These are phyloP conservation scores for Leucopsar rothschildi DNA, from an alignment of 2,113 vertebrate genomes.

Conservation along the genomic window DNA sequence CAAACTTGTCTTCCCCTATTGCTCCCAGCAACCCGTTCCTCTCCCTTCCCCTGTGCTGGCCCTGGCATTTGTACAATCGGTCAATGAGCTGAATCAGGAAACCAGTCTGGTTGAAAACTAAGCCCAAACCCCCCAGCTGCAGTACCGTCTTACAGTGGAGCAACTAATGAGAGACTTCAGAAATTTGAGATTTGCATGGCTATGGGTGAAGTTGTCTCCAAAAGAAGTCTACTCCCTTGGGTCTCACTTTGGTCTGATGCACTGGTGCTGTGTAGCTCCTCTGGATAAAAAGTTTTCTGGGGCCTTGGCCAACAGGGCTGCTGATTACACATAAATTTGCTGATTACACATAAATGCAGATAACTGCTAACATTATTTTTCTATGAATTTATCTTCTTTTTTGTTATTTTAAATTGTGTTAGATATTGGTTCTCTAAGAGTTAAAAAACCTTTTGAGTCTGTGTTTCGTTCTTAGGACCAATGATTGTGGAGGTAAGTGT, in stretches of 20 bases:
- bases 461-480: not conserved
- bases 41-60: not conserved
- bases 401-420: not conserved
- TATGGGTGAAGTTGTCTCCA: not conserved
- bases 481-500: not conserved
- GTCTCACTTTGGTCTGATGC: not conserved
- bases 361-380: not conserved
- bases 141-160: not conserved
- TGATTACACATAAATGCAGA: not conserved
- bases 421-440: not conserved
- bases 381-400: not conserved
- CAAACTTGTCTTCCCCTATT: not conserved
- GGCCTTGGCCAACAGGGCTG: not conserved
- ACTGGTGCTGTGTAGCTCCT: not conserved
- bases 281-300: not conserved
- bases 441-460: not conserved
- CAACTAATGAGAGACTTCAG: not conserved
- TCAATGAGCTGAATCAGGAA: not conserved
- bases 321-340: not conserved
- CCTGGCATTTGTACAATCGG: not conserved
- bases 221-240: not conserved
- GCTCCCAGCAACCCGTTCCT: slow-evolving; percentile 2
- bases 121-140: not conserved
- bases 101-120: not conserved
- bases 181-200: not conserved